Evolutionary conservation across 2,113 vertebrate genomes (phyloP), one percentile per base, ranked within the genome.

Genomic region (Rhizomys pruinosus): DNA sequence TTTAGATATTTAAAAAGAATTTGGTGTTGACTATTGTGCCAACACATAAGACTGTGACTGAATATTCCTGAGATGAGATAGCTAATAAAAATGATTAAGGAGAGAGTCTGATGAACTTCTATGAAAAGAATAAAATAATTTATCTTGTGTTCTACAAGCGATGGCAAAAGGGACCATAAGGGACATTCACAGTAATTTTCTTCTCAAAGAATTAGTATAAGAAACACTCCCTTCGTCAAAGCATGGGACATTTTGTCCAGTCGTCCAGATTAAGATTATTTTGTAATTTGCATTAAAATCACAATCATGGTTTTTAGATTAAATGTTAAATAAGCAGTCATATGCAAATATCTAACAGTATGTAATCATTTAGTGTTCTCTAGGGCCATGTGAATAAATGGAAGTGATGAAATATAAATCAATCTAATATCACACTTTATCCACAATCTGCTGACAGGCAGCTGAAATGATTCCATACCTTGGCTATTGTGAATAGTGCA

Each of bases 111-210:
- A 76, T 79, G 66, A 94, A 92, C n/a, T 55, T 95, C 77, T 87
- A 78, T 52, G 61, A 52, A 94, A 66, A 94, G 57, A 91, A 73
- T 89, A 88, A 89, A 97, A 87, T 87, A 92, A 90, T 81, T 90
- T 57, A 95, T 79, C 68, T 79, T 84, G 27, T 63, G 68, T 9
- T 66, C 39, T 95, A 25, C 6, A 91, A 32, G 72, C 52, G 19
- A 7, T 89, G 69, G 47, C 32, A 84, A 80, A n/a, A 94, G n/a
- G 64, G 80, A 89, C 29, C 71, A 84, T 29, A 59, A 47, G n/a
- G 5, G 74, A 76, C 17, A 29, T 59, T 3, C 34, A 7, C 39
- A 44, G 11, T 64, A 93, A 90, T 5, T 89, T 81, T 81, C 27
- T 88, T 86, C 57, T 71, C 27, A 52, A 17, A 52, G 23, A 47